These are phyloP conservation scores for Suricata suricatta DNA, from an alignment of 2,113 vertebrate species.

Conservation along the genomic window DNA sequence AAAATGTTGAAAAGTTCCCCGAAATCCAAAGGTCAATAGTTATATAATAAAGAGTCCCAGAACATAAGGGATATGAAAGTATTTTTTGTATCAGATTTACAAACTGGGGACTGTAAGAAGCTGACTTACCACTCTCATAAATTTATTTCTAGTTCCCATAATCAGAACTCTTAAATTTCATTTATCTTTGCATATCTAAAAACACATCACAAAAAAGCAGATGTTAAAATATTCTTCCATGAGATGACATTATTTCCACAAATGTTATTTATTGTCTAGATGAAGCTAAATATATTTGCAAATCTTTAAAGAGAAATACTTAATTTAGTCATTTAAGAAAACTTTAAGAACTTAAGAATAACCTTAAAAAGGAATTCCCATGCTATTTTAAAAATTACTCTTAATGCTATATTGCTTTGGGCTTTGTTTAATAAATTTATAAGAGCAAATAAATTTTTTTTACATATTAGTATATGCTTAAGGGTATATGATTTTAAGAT, in stretches of 20 bases:
- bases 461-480: not conserved
- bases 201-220: not conserved
- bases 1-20: not conserved
- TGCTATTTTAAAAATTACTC: not conserved
- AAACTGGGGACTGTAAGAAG: not conserved
- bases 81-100: not conserved
- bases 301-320: not conserved
- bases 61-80: not conserved
- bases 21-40: not conserved
- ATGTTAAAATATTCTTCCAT: not conserved
- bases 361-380: not conserved
- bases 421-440: constrained; percentile 13
- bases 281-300: not conserved
- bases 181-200: not conserved
- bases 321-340: not conserved
- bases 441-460: constrained; percentile 43
- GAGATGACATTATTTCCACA: not conserved
- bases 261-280: not conserved
- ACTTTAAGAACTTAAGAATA: not conserved
- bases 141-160: not conserved
- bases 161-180: not conserved
- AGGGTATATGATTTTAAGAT: constrained; percentile 31
- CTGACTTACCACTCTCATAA: not conserved
- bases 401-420: not conserved
- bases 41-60: not conserved